Evolutionary conservation across 2,888 invertebrate genomes (phyloP), one percentile per base, ranked within the genome.

Genomic region (Venusia cambrica): DNA sequence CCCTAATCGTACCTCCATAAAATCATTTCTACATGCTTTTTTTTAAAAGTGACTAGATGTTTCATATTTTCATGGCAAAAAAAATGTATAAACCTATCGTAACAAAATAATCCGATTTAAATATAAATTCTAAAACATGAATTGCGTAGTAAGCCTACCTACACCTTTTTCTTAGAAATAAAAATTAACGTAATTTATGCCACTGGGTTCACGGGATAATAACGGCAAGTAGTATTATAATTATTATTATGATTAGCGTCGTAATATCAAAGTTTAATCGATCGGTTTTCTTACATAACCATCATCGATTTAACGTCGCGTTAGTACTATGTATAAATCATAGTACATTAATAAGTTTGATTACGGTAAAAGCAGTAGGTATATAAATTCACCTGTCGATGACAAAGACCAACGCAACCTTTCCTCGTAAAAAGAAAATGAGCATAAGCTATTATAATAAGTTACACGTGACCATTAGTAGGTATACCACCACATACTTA

Each of bases 11-110:
- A 69, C 63, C 57, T 59, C 63, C 57, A 22, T 54, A 59, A 53
- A 56, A 61, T 64, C 63, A 62, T 60, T 59, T 62, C 57, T 73
- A 73, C 76, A 76, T 74, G 71, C 68, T 69, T 67, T 54, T 63
- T 62, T 65, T 72, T 72, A 72, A 69, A 68, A 75, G 74, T 80
- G 79, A 79, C 79, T 79, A 79, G 79, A 79, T 61, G 62, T 61
- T 61, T 61, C 16, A 7, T 69, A 65, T 66, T 57, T 60, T 65
- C 64, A 80, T 84, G 84, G 85, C 84, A 78, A 75, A 37, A 36
- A 35, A 43, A 22, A 28, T 41, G 14, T 35, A 20, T 36, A 33
- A 41, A 33, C 37, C 29, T 37, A 41, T 33, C 29, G 25, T 10
- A 37, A 36, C 12, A 14, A 36, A 37, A 33, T 28, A 31, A 36